These are phyloP conservation scores for Murina feae DNA, from an alignment of 2,113 vertebrate genomes.

Conservation along the genomic window DNA sequence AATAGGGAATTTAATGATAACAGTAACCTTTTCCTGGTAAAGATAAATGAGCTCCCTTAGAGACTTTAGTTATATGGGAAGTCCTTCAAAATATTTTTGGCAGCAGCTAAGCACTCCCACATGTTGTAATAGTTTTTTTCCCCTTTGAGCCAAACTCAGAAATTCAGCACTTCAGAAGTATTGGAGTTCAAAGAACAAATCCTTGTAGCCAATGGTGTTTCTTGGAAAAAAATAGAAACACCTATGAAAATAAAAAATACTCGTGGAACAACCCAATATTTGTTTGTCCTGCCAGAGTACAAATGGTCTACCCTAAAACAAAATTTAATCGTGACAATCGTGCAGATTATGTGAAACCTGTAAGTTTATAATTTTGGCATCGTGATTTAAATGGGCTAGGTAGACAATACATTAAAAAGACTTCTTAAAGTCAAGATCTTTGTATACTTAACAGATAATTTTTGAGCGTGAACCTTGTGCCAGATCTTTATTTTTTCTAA, in stretches of 20 bases:
- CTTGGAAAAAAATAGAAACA: conserved; percentile 12
- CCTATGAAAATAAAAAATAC: conserved; percentile 16
- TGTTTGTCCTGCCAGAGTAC: background rate
- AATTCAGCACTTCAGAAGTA: conserved; percentile 16
- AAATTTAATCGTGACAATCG: background rate
- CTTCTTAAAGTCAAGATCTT: background rate
- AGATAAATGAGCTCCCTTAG: conserved; percentile 47
- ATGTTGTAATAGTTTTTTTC: conserved; percentile 14
- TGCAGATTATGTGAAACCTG: background rate
- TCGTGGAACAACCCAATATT: background rate
- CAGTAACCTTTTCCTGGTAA: conserved; percentile 43
- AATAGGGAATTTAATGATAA: background rate
- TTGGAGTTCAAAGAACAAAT: conserved; percentile 45
- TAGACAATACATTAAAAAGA: background rate
- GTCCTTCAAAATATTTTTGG: conserved; percentile 48
- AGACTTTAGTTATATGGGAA: conserved; percentile 30
- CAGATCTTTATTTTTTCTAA: background rate
- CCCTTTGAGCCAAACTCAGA: conserved; percentile 30
- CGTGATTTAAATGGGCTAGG: background rate
- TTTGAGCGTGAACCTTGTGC: background rate
- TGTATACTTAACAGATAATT: background rate
- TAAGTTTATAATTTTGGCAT: background rate
- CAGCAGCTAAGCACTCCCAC: conserved; percentile 25
- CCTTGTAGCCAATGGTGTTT: background rate
- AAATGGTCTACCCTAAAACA: background rate